Percentiles rank a stretch among this genome's conserved stretches.
These are phyloP conservation scores for Nasonia vitripennis DNA, from an alignment of 1,140 invertebrate genomes.

Conservation along the genomic window DNA sequence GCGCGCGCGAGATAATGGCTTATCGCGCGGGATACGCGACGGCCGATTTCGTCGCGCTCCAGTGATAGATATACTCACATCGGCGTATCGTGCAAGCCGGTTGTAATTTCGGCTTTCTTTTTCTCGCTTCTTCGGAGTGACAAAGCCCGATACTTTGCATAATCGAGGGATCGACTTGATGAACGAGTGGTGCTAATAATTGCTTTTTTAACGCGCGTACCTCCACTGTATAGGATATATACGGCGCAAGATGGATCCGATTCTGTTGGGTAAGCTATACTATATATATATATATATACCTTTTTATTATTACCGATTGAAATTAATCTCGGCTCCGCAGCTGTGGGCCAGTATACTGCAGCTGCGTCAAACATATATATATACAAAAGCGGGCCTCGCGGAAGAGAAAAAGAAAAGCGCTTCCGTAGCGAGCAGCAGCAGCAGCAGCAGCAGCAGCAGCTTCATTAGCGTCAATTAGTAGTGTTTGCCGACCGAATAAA, in stretches of 20 bases:
- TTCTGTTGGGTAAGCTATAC: slow-evolving; percentile 66
- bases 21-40: slow-evolving; percentile 15
- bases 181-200: neutral
- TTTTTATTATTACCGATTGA: neutral
- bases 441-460: slow-evolving; percentile 33
- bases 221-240: too few species aligned
- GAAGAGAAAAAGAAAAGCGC: neutral
- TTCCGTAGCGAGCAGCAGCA: slow-evolving; percentile 1
- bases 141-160: too few species aligned
- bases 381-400: neutral
- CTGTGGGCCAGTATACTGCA: neutral
- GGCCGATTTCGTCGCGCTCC: slow-evolving; percentile 25
- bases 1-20: slow-evolving; percentile 30
- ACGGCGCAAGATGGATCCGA: slow-evolving; percentile 68
- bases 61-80: neutral
- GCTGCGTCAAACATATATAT: neutral
- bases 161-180: too few species aligned
- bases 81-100: neutral
- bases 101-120: neutral
- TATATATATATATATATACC: neutral
- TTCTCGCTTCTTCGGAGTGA: too few species aligned
- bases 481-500: slow-evolving; percentile 65
- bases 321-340: neutral
- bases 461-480: slow-evolving; percentile 74
- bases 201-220: too few species aligned